These are phyloP conservation scores for Globodera rostochiensis DNA, from an alignment of 1,140 invertebrate genomes.

Conservation along the genomic window DNA sequence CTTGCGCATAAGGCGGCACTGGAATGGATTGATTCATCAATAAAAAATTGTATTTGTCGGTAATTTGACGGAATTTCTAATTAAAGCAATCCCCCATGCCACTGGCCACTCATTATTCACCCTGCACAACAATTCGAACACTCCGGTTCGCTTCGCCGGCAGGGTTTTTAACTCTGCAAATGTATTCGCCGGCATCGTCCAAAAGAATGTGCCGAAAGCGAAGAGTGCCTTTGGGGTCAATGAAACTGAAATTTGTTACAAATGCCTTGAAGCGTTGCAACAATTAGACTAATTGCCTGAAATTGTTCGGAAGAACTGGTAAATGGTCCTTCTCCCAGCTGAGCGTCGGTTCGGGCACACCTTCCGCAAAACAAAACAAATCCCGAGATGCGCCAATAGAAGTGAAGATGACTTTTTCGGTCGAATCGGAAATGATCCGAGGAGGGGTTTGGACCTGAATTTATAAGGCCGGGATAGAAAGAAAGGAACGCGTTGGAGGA, in stretches of 20 bases:
- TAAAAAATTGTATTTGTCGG: neutral
- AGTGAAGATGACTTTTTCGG: slow-evolving; percentile 42
- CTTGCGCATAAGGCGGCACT: slow-evolving; percentile 19
- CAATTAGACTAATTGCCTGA: slow-evolving; percentile 5
- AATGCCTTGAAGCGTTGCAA: neutral
- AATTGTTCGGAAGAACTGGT: slow-evolving; percentile 23
- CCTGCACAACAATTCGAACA: slow-evolving; percentile 35
- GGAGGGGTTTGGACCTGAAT: slow-evolving; percentile 47
- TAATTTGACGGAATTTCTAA: too few species aligned
- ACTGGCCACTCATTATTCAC: slow-evolving; percentile 22
- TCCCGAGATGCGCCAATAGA: slow-evolving; percentile 49
- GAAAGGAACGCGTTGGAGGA: too few species aligned
- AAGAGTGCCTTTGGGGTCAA: slow-evolving; percentile 26
- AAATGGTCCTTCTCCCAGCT: slow-evolving; percentile 65
- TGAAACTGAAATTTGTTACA: neutral
- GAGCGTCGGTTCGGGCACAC: slow-evolving; percentile 67
- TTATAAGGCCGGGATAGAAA: neutral
- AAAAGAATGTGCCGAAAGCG: slow-evolving; percentile 37
- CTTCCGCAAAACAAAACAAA: slow-evolving; percentile 67
- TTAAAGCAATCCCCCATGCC: too few species aligned
- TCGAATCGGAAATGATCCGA: slow-evolving; percentile 50
- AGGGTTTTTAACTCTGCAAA: slow-evolving; percentile 79
- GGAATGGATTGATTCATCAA: slow-evolving; percentile 5
- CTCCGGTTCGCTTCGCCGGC: slow-evolving; percentile 73
- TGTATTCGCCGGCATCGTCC: slow-evolving; percentile 76